phyloP scores from a whole-genome alignment of 37 sponge, comb jelly and placozoan genomes.

The Spongia lamella region DNA sequence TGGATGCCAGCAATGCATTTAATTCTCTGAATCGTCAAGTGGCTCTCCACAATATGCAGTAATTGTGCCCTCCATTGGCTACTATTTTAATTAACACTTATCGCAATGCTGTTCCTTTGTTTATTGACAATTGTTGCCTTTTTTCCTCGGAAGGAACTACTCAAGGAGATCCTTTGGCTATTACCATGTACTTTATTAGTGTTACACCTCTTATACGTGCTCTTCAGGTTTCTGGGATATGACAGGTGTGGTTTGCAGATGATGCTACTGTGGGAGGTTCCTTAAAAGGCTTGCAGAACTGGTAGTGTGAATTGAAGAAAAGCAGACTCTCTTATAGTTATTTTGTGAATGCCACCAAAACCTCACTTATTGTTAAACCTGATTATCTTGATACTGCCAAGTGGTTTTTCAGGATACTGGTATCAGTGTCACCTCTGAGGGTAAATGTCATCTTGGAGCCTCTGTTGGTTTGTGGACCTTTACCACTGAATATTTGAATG shows the following conservation, averaged over 20 bases:
- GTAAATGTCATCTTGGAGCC: too few relatives aligned
- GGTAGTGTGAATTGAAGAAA: background rate
- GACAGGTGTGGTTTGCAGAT: constrained; percentile 17
- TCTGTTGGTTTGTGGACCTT: too few relatives aligned
- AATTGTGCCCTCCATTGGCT: constrained; percentile 40
- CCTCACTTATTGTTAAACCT: constrained; percentile 9
- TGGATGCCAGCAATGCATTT: constrained; percentile 72
- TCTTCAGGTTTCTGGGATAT: background rate
- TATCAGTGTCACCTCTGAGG: too few relatives aligned
- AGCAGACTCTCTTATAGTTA: constrained; percentile 11
- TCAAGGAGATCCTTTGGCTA: too few relatives aligned
- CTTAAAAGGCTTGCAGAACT: background rate
- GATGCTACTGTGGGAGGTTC: constrained; percentile 12
- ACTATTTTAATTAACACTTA: constrained; percentile 35
- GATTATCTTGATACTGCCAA: background rate
- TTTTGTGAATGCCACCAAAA: background rate
- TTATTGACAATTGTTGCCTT: background rate
- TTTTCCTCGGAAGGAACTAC: constrained; percentile 25
- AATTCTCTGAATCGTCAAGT: constrained; percentile 51
- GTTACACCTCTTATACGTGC: constrained; percentile 16
- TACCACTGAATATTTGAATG: too few relatives aligned
- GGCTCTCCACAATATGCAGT: constrained; percentile 50
- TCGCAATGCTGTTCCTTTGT: too few relatives aligned
- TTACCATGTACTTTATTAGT: constrained; percentile 10
- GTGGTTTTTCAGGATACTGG: too few relatives aligned